phyloP scores from a whole-genome alignment of 2,888 invertebrate genomes.

The Mythimna vitellina region DNA sequence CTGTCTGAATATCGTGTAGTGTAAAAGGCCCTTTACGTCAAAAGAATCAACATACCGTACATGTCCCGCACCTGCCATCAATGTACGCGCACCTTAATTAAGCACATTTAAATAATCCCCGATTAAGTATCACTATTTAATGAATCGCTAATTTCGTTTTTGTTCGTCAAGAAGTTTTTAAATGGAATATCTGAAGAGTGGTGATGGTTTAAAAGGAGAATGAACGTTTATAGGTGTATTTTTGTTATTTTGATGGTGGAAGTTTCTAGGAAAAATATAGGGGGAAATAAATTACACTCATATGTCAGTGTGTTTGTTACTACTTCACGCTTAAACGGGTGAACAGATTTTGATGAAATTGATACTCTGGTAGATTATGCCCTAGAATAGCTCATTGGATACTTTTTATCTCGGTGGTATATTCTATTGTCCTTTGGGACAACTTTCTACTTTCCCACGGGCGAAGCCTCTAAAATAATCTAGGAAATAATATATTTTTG shows the following conservation, averaged over 20 bases:
- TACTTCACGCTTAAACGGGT: no score
- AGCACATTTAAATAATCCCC: constrained; percentile 63
- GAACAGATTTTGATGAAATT: no score
- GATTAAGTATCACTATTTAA: constrained; percentile 57
- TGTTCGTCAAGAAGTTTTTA: constrained; percentile 40
- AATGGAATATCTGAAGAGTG: constrained; percentile 19
- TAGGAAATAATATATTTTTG: no score
- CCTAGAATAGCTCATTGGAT: no score
- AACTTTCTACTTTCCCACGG: no score
- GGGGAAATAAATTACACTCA: neutral
- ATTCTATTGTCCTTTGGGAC: no score
- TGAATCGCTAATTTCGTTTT: constrained; percentile 62
- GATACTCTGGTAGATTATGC: no score
- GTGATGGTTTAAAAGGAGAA: constrained; percentile 13
- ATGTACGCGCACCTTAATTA: constrained; percentile 58
- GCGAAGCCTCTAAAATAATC: no score
- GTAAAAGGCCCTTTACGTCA: no score
- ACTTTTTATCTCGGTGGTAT: no score
- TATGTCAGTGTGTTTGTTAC: no score
- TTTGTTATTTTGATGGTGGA: neutral
- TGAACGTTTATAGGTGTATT: constrained; percentile 14
- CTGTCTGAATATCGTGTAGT: no score
- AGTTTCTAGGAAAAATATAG: neutral
- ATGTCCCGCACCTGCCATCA: constrained; percentile 53
- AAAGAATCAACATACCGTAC: constrained; percentile 51